Evolutionary conservation across 2,113 vertebrate genomes (phyloP).

Genomic region (Eleginops maclovinus): DNA sequence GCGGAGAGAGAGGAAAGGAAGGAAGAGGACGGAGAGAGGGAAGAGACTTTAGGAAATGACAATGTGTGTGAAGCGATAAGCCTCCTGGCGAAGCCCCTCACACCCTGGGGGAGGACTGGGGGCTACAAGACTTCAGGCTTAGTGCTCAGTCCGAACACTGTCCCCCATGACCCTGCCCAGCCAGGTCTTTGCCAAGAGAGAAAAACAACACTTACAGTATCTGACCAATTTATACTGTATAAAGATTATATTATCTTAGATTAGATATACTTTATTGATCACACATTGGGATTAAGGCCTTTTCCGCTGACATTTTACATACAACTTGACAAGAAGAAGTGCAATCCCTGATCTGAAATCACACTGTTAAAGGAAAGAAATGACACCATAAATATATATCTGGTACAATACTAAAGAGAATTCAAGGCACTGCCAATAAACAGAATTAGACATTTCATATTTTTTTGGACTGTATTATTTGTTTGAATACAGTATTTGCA

Average conservation of each 20-base stretch:
- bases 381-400: no score
- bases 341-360: not conserved
- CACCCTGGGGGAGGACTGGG: constrained; percentile 62
- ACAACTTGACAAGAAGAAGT: not conserved
- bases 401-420: not conserved
- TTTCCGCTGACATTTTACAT: not conserved
- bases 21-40: constrained; percentile 37
- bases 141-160: constrained; percentile 35
- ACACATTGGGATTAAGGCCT: no score
- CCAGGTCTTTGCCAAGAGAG: constrained; percentile 13
- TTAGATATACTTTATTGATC: no score
- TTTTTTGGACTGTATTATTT: not conserved
- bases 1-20: constrained; percentile 38
- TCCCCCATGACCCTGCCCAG: constrained; percentile 54
- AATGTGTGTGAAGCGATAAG: constrained; percentile 75
- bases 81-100: constrained; percentile 55
- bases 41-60: constrained; percentile 63
- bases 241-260: not conserved
- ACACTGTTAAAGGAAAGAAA: no score
- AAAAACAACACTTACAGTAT: constrained; percentile 19
- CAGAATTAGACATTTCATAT: not conserved
- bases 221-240: constrained; percentile 1
- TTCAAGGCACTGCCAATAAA: not conserved
- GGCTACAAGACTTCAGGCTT: constrained; percentile 70
- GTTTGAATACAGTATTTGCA: not conserved